These are phyloP conservation scores for Barbus barbus DNA, from an alignment of 2,113 vertebrate species.

Conservation along the genomic window DNA sequence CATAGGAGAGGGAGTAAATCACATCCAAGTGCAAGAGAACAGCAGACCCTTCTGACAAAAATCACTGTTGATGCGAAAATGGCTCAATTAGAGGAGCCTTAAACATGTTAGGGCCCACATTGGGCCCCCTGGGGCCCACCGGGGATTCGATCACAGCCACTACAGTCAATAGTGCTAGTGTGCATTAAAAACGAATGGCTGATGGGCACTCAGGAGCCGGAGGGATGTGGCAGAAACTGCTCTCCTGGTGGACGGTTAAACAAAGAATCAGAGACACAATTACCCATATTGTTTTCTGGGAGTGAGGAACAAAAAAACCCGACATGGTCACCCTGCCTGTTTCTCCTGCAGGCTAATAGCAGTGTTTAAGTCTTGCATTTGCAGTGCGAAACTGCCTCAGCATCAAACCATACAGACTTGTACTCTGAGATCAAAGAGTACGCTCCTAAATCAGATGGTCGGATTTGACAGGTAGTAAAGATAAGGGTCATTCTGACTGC, in stretches of 20 bases:
- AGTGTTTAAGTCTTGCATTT: conserved; percentile 58
- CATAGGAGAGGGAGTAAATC: conserved; percentile 53
- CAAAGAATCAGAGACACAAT: conserved; percentile 74
- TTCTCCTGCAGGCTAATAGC: conserved; percentile 65
- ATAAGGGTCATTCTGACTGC: conserved; percentile 57
- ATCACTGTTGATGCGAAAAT: conserved; percentile 73
- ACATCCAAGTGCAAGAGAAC: conserved; percentile 54
- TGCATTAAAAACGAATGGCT: conserved; percentile 72
- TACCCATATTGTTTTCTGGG: conserved; percentile 69
- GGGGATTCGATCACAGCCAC: conserved; percentile 19
- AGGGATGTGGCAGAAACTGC: conserved; percentile 68
- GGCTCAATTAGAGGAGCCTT: conserved; percentile 73
- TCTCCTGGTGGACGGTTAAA: conserved; percentile 74
- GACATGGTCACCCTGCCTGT: conserved; percentile 41
- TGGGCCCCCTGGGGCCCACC: conserved; percentile 52
- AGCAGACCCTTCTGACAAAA: conserved; percentile 67
- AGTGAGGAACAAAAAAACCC: conserved; percentile 68
- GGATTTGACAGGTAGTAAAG: conserved; percentile 62
- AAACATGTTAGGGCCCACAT: conserved; percentile 72
- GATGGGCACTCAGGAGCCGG: conserved; percentile 68
- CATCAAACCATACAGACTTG: conserved; percentile 57
- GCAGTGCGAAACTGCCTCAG: conserved; percentile 43
- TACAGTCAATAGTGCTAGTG: conserved; percentile 72
- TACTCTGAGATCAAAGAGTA: conserved; percentile 65
- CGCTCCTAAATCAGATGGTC: conserved; percentile 60